A percentile compares a stretch with the other conserved stretches of the same genome.
phyloP scores from a whole-genome alignment of 2,113 vertebrate species.

The Neotoma lepida region DNA sequence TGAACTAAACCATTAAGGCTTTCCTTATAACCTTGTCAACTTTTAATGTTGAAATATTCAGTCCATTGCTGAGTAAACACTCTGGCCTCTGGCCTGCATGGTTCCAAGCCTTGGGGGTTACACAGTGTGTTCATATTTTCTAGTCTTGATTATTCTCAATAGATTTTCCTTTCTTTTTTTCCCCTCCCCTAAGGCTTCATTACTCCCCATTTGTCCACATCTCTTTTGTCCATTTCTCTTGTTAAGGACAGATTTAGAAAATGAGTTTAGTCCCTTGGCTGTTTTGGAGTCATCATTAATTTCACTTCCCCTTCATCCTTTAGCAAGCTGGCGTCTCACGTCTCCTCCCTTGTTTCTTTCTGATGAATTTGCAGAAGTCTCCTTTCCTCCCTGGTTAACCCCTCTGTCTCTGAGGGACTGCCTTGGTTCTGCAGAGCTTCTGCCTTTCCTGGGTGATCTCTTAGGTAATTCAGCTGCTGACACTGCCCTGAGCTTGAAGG shows the following conservation, averaged over 20 bases:
- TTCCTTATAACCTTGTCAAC: neutral
- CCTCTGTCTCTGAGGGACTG: neutral
- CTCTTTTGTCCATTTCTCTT: constrained; percentile 66
- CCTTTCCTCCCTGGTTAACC: neutral
- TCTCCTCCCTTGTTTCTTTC: constrained; percentile 15
- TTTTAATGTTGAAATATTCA: neutral
- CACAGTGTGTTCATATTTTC: neutral
- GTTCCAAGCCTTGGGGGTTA: constrained; percentile 2
- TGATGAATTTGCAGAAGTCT: neutral
- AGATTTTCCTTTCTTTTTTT: constrained; percentile 28
- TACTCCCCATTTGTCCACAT: constrained; percentile 62
- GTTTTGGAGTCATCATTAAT: constrained; percentile 74
- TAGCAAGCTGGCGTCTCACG: neutral
- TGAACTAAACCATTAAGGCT: neutral
- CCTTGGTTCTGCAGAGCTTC: neutral
- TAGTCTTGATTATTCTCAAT: constrained; percentile 50
- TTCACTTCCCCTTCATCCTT: constrained; percentile 35
- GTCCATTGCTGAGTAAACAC: constrained; percentile 4
- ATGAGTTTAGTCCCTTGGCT: constrained; percentile 65
- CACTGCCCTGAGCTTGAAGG: neutral
- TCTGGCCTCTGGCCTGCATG: neutral
- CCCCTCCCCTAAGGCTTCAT: constrained; percentile 49
- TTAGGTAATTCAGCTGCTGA: too few species aligned
- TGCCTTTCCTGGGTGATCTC: neutral
- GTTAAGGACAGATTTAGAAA: constrained; percentile 76